Evolutionary conservation across 2,888 invertebrate species (phyloP), one percentile per base, ranked within the genome.

Genomic region (Luperina nickerlii): DNA sequence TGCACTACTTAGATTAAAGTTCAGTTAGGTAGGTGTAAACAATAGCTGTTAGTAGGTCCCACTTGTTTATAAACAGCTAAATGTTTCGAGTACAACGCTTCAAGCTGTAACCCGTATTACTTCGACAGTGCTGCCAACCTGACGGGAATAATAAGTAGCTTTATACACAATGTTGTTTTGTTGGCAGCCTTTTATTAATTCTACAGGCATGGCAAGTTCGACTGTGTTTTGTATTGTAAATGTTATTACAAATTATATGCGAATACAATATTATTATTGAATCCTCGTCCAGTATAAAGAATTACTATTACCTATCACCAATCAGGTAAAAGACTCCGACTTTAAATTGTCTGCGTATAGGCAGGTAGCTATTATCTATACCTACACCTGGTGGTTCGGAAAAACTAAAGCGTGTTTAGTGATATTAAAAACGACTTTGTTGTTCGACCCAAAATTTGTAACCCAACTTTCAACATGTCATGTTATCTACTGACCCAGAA

Each of bases 51-150:
- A 32, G 42, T 54, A 63, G 51, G 11, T 63, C 27, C 70, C 71
- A 70, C 65, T 84, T 84, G 75, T 84, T 86, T 86, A 75, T 86
- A 86, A 78, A 83, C 84, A 86, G 63, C 72, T 78, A 9, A 73
- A 78, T 74, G 69, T 84, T 67, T 74, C n/a, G 72, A 81, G 86
- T 74, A 27, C 72, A 51, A 60, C 69, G 72, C 83, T 72, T 65
- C n/a, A 54, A 86, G 82, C 74, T 20, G 72, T 82, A 82, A 63
- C 78, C 84, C 83, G 83, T 86, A 72, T 83, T 83, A 86, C 86
- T 84, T 83, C n/a, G 72, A 32, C 72, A 82, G 74, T 13, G 65
- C 18, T 78, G 60, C 66, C 73, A 67, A 69, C 84, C 70, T 83
- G 86, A 70, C 65, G 32, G 66, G 86, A 82, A 84, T 84, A 78